Percentiles rank a stretch among this genome's conserved stretches.
Evolutionary conservation across 2,797 vertebrate species (phyloP).

Genomic region (Chelon auratus): DNA sequence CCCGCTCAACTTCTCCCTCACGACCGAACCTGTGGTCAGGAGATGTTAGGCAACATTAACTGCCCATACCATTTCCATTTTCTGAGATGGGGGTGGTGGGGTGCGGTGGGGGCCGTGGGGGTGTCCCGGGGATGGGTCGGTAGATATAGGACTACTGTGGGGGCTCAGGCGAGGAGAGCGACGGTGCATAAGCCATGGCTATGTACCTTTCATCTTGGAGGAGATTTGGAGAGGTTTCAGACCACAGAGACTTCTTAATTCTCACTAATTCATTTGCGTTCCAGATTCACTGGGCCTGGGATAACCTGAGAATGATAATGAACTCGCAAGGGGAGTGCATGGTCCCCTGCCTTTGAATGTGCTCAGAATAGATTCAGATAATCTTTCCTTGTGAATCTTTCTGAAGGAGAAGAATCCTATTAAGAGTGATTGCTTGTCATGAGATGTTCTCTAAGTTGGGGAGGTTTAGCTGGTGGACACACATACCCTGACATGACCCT

Average conservation of each 20-base stretch:
- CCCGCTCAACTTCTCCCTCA: constrained; percentile 91
- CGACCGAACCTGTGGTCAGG: constrained; percentile 92
- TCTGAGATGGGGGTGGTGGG: constrained; percentile 76
- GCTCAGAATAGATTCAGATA: constrained; percentile 95
- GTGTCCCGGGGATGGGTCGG: constrained; percentile 74
- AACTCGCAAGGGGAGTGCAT: constrained; percentile 90
- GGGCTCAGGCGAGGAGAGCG: constrained; percentile 85
- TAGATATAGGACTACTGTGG: constrained; percentile 75
- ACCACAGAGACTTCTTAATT: constrained; percentile 98
- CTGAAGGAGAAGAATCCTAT: constrained; percentile 92
- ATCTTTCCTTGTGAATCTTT: constrained; percentile 92
- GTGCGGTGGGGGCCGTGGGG: constrained; percentile 58
- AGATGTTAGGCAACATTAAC: constrained; percentile 94
- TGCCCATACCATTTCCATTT: constrained; percentile 86
- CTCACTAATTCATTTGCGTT: constrained; percentile 99
- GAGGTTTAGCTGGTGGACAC: constrained; percentile 44
- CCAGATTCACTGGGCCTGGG: constrained; percentile 96
- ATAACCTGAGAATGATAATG: constrained; percentile 90
- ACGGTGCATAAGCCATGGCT: constrained; percentile 89
- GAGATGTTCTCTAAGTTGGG: constrained; percentile 82
- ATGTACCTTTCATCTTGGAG: constrained; percentile 96
- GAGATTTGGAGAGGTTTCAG: constrained; percentile 98
- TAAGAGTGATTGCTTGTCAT: constrained; percentile 92
- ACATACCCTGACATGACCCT: constrained; percentile 49
- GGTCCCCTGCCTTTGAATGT: constrained; percentile 97